Percentiles rank a stretch among this genome's conserved stretches.
phyloP scores from a whole-genome alignment of 2,888 invertebrate genomes.

The Cryptops parisi region DNA sequence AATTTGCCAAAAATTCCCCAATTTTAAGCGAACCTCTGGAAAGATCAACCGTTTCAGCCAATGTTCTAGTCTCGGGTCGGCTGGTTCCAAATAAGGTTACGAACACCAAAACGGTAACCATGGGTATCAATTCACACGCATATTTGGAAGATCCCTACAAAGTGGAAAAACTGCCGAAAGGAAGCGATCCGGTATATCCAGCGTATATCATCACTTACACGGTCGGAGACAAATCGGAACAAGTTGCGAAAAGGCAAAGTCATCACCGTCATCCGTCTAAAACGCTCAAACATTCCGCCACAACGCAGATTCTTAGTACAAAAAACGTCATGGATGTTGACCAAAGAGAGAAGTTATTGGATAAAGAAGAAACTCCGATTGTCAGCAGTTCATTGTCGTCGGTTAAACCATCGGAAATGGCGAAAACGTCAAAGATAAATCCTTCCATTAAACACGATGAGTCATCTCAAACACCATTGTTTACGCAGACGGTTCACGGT shows the following conservation, averaged over 20 bases:
- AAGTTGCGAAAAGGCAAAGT: no score
- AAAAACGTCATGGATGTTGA: neutral
- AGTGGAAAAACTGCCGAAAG: constrained; percentile 8
- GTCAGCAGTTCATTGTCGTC: neutral
- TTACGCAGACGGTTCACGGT: constrained; percentile 1
- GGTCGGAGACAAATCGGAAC: constrained; percentile 1
- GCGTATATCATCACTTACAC: constrained; percentile 12
- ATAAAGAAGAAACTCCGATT: no score
- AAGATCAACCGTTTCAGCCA: constrained; percentile 3
- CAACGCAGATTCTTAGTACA: neutral
- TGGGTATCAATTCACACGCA: neutral
- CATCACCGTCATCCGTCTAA: neutral
- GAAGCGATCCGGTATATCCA: constrained; percentile 10
- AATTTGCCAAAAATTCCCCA: neutral
- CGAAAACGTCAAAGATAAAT: neutral
- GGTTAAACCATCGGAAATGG: neutral
- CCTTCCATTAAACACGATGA: neutral
- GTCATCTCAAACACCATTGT: neutral
- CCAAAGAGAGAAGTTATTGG: neutral
- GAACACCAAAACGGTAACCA: neutral
- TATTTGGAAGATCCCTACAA: neutral
- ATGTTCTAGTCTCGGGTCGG: constrained; percentile 8
- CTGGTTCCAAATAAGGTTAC: neutral
- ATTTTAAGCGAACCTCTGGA: neutral
- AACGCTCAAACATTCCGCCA: neutral